Base-by-base conservation (phyloP, 2,888 invertebrate species). In the Tachina fera region DNA sequence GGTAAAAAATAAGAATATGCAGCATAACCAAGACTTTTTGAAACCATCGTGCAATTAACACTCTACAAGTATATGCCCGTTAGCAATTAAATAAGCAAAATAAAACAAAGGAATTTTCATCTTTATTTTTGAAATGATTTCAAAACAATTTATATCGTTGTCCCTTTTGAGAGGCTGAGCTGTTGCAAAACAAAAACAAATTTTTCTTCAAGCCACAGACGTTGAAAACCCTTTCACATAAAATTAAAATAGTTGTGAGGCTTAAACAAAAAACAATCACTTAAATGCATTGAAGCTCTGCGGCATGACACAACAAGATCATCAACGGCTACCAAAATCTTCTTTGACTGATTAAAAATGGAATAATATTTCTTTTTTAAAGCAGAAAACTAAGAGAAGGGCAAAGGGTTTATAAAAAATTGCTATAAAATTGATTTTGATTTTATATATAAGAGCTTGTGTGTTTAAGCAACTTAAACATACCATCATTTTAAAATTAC, bases 251-350 rank as follows among this genome's bases (percentile, higher is more conserved):
- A 82, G 76, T 71, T 82, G 71, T 45, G 19, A 51, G 49, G 39
- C 49, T 60, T 51, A 47, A 6, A 4, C 41, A 41, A 63, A 39
- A 82, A 75, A 67, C 61, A 78, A 75, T 75, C 74, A 78, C 67
- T 82, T 74, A 75, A 85, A 82, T 82, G 61, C 60, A 78, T 76
- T 56, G 70, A 79, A 82, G 47, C 72, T 47, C 19, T 39, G 70
- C 51, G 53, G 76, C 68, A 65, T 83, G 82, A 76, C 79, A 83
- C 79, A 86, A 76, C 56, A 71, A 72, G 58, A 81, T 31, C 43
- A 61, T 86, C 79, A 83, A 72, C 72, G 43, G 83, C 86, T 86
- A 83, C 76, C 83, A 82, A 81, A 78, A 86, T 79, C 79, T 75
- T 3, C 43, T 83, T 16, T 47, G 83, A 67, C 71, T 79, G 86